phyloP scores from a whole-genome alignment of 2,888 invertebrate species.

The Thereva unica region DNA sequence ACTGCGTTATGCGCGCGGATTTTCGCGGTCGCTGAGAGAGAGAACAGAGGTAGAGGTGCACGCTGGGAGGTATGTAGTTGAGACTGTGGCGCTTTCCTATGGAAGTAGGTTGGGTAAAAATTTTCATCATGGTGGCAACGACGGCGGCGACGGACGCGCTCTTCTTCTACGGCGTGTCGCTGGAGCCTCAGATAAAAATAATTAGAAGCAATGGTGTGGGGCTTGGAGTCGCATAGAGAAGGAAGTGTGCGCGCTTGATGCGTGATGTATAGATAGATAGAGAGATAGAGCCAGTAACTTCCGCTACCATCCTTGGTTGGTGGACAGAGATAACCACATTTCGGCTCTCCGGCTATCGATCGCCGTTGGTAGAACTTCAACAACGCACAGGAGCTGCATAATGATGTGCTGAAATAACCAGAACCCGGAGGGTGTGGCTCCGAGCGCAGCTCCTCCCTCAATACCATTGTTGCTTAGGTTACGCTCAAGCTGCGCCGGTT shows the following conservation, averaged over 20 bases:
- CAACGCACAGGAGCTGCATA: slow-evolving; percentile 20
- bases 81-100: slow-evolving; percentile 24
- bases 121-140: slow-evolving; percentile 24
- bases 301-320: background rate
- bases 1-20: slow-evolving; percentile 15
- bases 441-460: background rate
- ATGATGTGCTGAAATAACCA: background rate
- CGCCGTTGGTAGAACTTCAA: slow-evolving; percentile 32
- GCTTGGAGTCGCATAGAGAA: slow-evolving; percentile 14
- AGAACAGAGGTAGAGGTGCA: slow-evolving; percentile 1
- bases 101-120: slow-evolving; percentile 22
- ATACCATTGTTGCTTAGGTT: too few species aligned
- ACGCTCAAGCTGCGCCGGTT: background rate
- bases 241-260: slow-evolving; percentile 7
- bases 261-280: slow-evolving; percentile 12
- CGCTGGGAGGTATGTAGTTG: slow-evolving; percentile 8
- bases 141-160: background rate
- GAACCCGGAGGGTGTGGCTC: background rate
- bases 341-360: slow-evolving; percentile 23
- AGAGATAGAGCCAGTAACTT: background rate
- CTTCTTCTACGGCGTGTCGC: slow-evolving; percentile 4
- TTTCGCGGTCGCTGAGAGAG: slow-evolving; percentile 25
- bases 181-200: background rate
- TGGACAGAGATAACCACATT: slow-evolving; percentile 15
- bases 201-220: background rate